Base-by-base conservation (phyloP, 1,140 invertebrate species). In the Drosophila nebulosa region DNA sequence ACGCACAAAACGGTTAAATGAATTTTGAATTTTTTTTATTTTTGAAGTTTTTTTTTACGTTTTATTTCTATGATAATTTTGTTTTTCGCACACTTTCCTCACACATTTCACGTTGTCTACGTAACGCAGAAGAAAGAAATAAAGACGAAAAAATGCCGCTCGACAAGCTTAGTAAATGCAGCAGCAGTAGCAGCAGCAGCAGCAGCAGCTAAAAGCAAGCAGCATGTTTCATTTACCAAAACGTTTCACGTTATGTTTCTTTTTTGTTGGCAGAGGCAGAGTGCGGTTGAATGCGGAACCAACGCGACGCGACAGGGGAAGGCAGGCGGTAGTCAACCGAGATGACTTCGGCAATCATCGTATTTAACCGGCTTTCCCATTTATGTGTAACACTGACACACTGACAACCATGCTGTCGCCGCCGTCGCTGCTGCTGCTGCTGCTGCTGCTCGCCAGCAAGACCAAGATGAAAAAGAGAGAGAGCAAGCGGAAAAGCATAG, bases 361-460 rank as follows among this genome's bases (percentile, higher is more conserved):
- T 71, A 71, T 67, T 74, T 70, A 70, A 57, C 72, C 72, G 72
- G 72, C 72, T 74, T 75, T 74, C 57, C 51, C 52, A 62, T 51
- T 46, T n/a, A 18, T 36, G 55, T 68, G 71, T 74, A 68, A 74
- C 72, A 74, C 71, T 75, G 72, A 75, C 72, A 75, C 72, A 74
- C 70, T 74, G 63, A 67, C 71, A 68, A 35, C 53, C 46, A 52
- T 35, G 26, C 69, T 68, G 58, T 22, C 42, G 39, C 39, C 21
- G 16, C 39, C 21, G 16, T 16, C 16, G 14, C 5, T 42, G 14
- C 36, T 46, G 39, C 39, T 46, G 16, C 35, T 14, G 24, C n/a
- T n/a, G n/a, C n/a, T n/a, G n/a, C n/a, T 24, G 24, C 24, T 24
- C 24, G 4, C 24, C 24, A 24, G n/a, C n/a, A 24, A 4, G 1